Conservation (phyloP, 1,140 invertebrate genomes). For the Leptopilina clavipes region DNA sequence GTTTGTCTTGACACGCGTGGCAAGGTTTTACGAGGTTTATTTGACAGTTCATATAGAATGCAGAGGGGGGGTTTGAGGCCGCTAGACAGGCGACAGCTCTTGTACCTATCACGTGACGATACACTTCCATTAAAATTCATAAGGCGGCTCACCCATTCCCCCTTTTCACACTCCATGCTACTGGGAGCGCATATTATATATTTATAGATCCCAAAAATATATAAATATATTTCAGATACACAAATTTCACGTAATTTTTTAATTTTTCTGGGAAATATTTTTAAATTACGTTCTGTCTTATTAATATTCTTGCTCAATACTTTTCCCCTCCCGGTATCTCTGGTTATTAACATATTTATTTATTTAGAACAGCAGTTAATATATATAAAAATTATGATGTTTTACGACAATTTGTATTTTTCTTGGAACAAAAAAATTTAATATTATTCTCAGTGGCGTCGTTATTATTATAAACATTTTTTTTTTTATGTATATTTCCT, state of each 20-base stretch:
- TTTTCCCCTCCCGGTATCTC: too few relatives aligned
- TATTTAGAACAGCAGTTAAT: too few relatives aligned
- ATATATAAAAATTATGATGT: too few relatives aligned
- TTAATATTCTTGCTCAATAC: too few relatives aligned
- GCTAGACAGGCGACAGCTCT: conserved; percentile 48
- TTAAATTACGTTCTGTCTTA: too few relatives aligned
- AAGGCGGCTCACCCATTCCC: conserved; percentile 58
- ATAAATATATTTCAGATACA: not conserved
- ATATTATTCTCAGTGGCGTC: too few relatives aligned
- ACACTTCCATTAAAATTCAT: conserved; percentile 64
- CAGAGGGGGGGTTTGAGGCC: not conserved
- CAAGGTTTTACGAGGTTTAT: conserved; percentile 7
- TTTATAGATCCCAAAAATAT: conserved; percentile 53
- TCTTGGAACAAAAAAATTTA: too few relatives aligned
- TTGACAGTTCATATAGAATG: conserved; percentile 26
- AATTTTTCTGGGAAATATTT: too few relatives aligned
- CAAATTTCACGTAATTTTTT: too few relatives aligned
- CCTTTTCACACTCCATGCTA: conserved; percentile 52
- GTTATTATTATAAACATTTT: not conserved
- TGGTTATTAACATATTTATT: too few relatives aligned
- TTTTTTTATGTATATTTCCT: not conserved
- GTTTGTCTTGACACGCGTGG: conserved; percentile 28
- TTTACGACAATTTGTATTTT: too few relatives aligned
- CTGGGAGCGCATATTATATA: conserved; percentile 56
- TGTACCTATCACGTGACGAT: conserved; percentile 63